Percentiles rank a stretch among this genome's conserved stretches.
phyloP scores from a whole-genome alignment of 2,888 invertebrate genomes.

The Allacma fusca region DNA sequence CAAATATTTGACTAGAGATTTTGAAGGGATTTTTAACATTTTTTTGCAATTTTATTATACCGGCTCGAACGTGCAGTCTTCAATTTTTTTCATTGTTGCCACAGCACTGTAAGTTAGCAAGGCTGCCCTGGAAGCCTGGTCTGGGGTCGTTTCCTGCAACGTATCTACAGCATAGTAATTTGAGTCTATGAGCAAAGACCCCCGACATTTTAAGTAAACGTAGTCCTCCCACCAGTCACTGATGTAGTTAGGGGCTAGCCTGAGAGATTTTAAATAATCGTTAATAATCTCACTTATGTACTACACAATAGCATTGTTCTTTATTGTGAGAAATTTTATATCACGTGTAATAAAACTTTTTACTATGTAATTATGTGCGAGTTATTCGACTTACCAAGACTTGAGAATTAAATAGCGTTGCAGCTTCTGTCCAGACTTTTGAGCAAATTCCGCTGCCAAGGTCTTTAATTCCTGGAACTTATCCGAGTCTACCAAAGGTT shows the following conservation, averaged over 20 bases:
- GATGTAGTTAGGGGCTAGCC: conserved; percentile 90
- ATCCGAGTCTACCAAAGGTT: conserved; percentile 12
- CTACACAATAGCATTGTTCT: conserved; percentile 48
- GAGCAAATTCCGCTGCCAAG: conserved; percentile 75
- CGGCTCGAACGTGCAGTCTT: conserved; percentile 93
- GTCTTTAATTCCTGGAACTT: conserved; percentile 9
- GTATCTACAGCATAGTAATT: conserved; percentile 98
- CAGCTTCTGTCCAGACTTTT: conserved; percentile 86
- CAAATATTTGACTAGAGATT: no score
- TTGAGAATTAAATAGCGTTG: conserved; percentile 68
- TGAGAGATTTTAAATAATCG: conserved; percentile 43
- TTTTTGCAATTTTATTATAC: conserved; percentile 65
- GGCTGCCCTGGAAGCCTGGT: conserved; percentile 90
- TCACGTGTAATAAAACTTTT: no score
- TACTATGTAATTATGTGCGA: no score
- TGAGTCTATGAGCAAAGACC: conserved; percentile 96
- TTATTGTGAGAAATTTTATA: not conserved
- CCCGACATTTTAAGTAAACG: conserved; percentile 94
- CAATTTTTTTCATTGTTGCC: conserved; percentile 85
- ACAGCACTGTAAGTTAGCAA: conserved; percentile 85
- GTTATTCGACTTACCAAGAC: conserved; percentile 7
- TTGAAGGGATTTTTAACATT: no score
- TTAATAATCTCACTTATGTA: no score
- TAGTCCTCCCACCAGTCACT: conserved; percentile 99
- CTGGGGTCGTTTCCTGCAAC: conserved; percentile 75